Percentiles rank a stretch among this genome's conserved stretches.
Evolutionary conservation across 2,113 vertebrate genomes (phyloP).

Genomic region (Callipepla californica): DNA sequence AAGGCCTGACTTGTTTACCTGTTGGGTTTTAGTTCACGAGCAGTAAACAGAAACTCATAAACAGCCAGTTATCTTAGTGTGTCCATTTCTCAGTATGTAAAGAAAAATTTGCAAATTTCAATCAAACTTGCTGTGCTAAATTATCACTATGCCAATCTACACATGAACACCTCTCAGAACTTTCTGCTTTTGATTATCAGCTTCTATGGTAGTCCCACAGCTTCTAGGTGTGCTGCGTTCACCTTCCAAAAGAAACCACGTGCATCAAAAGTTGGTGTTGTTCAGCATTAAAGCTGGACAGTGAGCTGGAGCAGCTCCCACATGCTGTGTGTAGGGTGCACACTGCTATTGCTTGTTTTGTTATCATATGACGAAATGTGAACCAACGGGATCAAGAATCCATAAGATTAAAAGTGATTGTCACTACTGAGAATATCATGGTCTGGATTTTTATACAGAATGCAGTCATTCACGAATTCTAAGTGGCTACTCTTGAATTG

Average conservation of each 20-base stretch:
- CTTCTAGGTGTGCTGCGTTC: no score
- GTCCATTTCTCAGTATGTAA: not conserved
- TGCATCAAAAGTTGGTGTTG: not conserved
- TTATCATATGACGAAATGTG: not conserved
- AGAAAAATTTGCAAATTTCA: not conserved
- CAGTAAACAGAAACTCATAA: not conserved
- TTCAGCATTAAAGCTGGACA: not conserved
- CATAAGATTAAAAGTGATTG: not conserved
- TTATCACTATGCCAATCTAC: not conserved
- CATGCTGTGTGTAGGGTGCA: fast-evolving
- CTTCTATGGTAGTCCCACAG: not conserved
- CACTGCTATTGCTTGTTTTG: not conserved
- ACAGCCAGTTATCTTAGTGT: not conserved
- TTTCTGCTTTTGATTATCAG: not conserved
- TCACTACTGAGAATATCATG: not conserved
- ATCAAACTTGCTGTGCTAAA: not conserved
- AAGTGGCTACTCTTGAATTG: not conserved
- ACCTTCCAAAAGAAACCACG: not conserved
- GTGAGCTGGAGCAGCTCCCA: not conserved
- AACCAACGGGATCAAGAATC: not conserved
- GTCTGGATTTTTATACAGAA: not conserved
- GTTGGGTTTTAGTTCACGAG: not conserved
- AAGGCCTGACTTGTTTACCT: not conserved
- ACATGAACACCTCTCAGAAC: not conserved
- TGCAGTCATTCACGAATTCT: not conserved